These are phyloP conservation scores for Epinotia nisella DNA, from an alignment of 2,888 invertebrate genomes.

Conservation along the genomic window DNA sequence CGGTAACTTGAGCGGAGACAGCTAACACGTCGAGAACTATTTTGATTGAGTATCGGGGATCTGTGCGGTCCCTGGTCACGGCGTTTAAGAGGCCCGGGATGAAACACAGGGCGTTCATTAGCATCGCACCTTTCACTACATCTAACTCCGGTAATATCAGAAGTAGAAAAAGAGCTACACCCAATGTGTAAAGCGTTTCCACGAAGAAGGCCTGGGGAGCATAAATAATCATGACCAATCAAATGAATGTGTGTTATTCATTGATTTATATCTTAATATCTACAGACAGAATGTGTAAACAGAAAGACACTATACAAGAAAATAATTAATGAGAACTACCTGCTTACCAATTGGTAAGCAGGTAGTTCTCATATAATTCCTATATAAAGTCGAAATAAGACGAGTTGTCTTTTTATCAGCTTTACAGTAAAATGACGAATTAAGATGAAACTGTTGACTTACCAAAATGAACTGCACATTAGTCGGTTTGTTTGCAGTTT, in stretches of 20 bases:
- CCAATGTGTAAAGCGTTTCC: conserved; percentile 91
- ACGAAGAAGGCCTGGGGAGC: conserved; percentile 85
- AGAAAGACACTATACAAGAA: too few relatives aligned
- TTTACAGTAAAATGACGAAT: too few relatives aligned
- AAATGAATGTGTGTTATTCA: background rate
- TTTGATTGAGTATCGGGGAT: conserved; percentile 68
- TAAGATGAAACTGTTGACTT: conserved; percentile 50
- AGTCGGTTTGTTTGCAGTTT: conserved; percentile 86
- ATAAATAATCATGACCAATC: conserved; percentile 12
- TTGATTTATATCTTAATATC: background rate
- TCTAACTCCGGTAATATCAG: conserved; percentile 91
- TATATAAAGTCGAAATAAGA: too few relatives aligned
- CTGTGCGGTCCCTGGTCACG: conserved; percentile 68
- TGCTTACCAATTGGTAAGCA: too few relatives aligned
- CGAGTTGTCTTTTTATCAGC: too few relatives aligned
- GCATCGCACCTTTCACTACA: conserved; percentile 91
- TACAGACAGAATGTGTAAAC: too few relatives aligned
- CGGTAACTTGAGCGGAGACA: conserved; percentile 86
- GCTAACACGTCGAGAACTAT: conserved; percentile 85
- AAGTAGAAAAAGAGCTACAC: conserved; percentile 90
- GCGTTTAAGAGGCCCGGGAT: conserved; percentile 91
- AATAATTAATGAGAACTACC: too few relatives aligned
- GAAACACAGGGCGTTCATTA: conserved; percentile 93
- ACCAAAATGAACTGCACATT: conserved; percentile 84
- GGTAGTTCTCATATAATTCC: too few relatives aligned